A percentile compares a stretch with the other conserved stretches of the same genome.
phyloP scores from a whole-genome alignment of 2,113 vertebrate species.

The Carettochelys insculpta region DNA sequence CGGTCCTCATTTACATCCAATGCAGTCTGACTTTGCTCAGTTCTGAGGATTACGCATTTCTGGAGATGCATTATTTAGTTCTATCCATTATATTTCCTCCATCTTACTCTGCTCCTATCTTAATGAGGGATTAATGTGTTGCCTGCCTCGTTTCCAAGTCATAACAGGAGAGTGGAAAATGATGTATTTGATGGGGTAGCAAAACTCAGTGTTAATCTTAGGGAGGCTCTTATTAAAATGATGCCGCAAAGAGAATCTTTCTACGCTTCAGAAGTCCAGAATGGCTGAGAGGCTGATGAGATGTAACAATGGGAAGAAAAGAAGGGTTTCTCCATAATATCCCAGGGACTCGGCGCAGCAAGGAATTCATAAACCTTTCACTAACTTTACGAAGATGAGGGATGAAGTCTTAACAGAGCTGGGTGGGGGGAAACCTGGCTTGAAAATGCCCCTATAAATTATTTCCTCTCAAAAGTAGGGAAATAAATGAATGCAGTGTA shows the following conservation, averaged over 20 bases:
- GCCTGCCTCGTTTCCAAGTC: not conserved
- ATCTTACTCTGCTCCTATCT: not conserved
- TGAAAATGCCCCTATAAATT: constrained; percentile 52
- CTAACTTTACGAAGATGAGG: constrained; percentile 53
- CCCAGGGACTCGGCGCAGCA: constrained; percentile 23
- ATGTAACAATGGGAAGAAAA: constrained; percentile 29
- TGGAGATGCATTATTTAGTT: constrained; percentile 8
- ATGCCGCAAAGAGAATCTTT: constrained; percentile 4
- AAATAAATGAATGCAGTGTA: constrained; percentile 25
- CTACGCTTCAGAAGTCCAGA: constrained; percentile 26
- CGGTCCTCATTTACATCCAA: not conserved
- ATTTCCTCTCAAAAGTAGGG: constrained; percentile 62
- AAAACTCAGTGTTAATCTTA: not conserved
- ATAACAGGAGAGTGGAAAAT: not conserved
- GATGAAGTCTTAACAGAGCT: constrained; percentile 40
- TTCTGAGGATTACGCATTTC: not conserved
- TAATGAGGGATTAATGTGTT: constrained; percentile 32
- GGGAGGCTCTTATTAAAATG: constrained; percentile 27
- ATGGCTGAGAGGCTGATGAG: not conserved
- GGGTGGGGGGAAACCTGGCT: not conserved
- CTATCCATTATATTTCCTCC: not conserved
- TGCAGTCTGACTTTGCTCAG: constrained; percentile 3
- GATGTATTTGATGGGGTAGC: not conserved
- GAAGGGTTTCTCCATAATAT: constrained; percentile 58
- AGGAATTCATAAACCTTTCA: constrained; percentile 71